phyloP scores from a whole-genome alignment of 37 sponge, comb jelly and placozoan genomes.

The Chondrosia reniformis region DNA sequence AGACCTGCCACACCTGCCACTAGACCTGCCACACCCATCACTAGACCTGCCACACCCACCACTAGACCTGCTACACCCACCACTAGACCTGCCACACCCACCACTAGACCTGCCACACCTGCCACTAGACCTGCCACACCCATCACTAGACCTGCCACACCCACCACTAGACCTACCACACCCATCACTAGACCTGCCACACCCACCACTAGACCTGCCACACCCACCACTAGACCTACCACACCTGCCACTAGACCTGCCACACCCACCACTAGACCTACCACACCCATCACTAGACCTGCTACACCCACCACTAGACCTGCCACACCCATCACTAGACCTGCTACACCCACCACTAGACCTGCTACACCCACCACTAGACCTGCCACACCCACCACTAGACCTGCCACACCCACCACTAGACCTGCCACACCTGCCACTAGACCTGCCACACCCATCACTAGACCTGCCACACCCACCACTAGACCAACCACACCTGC shows the following conservation, averaged over 20 bases:
- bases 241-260: not conserved
- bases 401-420: conserved; percentile 5
- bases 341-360: not conserved
- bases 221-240: not conserved
- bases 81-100: not conserved
- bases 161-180: too few species aligned
- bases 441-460: not conserved
- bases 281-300: too few species aligned
- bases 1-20: not conserved
- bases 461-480: not conserved
- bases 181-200: not conserved
- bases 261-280: not conserved
- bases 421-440: not conserved
- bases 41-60: not conserved
- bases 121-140: not conserved
- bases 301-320: not conserved
- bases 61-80: too few species aligned
- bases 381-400: too few species aligned
- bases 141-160: not conserved
- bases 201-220: too few species aligned
- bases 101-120: not conserved
- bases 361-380: not conserved
- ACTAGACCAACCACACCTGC: not conserved
- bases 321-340: not conserved
- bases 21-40: not conserved